Percentiles rank a stretch among this genome's conserved stretches.
These are phyloP conservation scores for Diacarnus erythraeanus DNA, from an alignment of 37 sponge, comb jelly and placozoan genomes.

Conservation along the genomic window DNA sequence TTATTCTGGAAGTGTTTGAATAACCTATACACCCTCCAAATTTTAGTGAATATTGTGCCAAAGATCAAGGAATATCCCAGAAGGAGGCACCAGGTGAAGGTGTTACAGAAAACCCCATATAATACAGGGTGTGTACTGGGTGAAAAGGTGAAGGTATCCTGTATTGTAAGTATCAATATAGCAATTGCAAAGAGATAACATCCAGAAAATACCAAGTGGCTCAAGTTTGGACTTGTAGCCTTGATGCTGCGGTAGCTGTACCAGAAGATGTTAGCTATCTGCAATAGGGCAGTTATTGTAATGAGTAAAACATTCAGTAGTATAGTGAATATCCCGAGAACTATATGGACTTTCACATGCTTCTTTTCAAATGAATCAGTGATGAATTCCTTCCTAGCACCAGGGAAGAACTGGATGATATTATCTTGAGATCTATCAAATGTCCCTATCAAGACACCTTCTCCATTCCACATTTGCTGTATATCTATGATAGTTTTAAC, in stretches of 20 bases:
- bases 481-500: background rate
- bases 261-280: constrained; percentile 11
- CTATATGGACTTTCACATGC: background rate
- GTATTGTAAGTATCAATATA: constrained; percentile 7
- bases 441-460: background rate
- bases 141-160: background rate
- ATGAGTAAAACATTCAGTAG: background rate
- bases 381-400: background rate
- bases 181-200: constrained; percentile 30
- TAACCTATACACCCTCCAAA: constrained; percentile 36
- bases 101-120: constrained; percentile 24
- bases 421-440: background rate
- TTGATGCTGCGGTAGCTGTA: constrained; percentile 19
- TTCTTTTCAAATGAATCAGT: background rate
- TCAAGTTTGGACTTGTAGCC: constrained; percentile 32
- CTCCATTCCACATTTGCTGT: background rate
- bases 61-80: constrained; percentile 31
- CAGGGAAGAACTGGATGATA: no score
- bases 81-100: constrained; percentile 3
- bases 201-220: constrained; percentile 31
- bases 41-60: constrained; percentile 32
- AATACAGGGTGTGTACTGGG: no score
- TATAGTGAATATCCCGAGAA: background rate
- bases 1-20: constrained; percentile 25
- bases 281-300: constrained; percentile 7